Conservation (phyloP, 2,888 invertebrate genomes). For the Nephrotoma guestfalica region DNA sequence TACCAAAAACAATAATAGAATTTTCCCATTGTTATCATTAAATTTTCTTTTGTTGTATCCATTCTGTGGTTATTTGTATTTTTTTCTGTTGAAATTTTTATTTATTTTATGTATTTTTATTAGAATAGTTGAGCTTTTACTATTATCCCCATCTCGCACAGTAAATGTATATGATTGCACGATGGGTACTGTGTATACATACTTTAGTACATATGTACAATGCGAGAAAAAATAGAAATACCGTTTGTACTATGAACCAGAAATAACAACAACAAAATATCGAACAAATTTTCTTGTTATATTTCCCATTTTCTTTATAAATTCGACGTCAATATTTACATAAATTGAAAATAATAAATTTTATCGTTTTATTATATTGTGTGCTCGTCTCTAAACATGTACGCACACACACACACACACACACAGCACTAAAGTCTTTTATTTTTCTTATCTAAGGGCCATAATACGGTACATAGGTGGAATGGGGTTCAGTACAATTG, state of each 20-base stretch:
- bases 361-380: background rate
- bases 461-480: background rate
- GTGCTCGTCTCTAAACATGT: background rate
- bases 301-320: background rate
- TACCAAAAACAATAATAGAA: background rate
- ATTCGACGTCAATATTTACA: background rate
- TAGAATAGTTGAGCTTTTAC: background rate
- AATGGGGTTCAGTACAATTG: background rate
- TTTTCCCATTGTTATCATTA: background rate
- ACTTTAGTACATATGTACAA: background rate
- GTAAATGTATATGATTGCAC: background rate
- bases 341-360: background rate
- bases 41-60: background rate
- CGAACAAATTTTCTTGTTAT: background rate
- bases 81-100: background rate
- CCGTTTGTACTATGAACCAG: background rate
- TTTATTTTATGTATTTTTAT: background rate
- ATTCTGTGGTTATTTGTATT: background rate
- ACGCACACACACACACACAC: background rate
- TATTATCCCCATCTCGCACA: background rate
- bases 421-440: background rate
- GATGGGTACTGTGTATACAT: background rate
- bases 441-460: background rate
- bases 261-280: background rate
- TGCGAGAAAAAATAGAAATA: background rate